Base-by-base conservation (phyloP, 1,140 invertebrate genomes). In the Calephelis virginiensis region DNA sequence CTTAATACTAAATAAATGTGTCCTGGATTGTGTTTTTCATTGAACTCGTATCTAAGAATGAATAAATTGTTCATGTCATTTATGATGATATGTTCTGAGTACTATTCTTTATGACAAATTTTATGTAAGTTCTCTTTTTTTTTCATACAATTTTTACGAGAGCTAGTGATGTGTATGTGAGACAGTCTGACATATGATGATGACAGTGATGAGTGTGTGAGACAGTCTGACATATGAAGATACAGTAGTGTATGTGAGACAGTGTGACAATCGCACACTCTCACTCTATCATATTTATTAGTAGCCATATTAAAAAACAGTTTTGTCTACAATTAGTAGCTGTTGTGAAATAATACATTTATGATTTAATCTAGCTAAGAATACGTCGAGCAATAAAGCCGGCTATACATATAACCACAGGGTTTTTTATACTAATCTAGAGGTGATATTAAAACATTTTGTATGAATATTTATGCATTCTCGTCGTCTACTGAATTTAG, bases 211-310 rank as follows among this genome's bases (percentile, higher is more conserved):
- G n/a, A n/a, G n/a, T n/a, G n/a, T n/a, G n/a, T n/a, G n/a, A n/a
- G n/a, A n/a, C n/a, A n/a, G n/a, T n/a, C n/a, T n/a, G n/a, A n/a
- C n/a, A n/a, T n/a, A n/a, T n/a, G n/a, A n/a, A n/a, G n/a, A n/a
- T n/a, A n/a, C n/a, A n/a, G n/a, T n/a, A n/a, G n/a, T n/a, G n/a
- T n/a, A n/a, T n/a, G n/a, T n/a, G n/a, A n/a, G n/a, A n/a, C n/a
- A n/a, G n/a, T n/a, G n/a, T n/a, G n/a, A n/a, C n/a, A n/a, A n/a
- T n/a, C n/a, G n/a, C n/a, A n/a, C n/a, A n/a, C n/a, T n/a, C n/a
- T n/a, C 8, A 13, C 17, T 60, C 56, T 14, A 38, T 60, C 38
- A 9, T 60, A 11, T 60, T 60, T 37, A 60, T 60, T 60, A 60
- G 8, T 5, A 7, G 38, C 12, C 6, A 37, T 12, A 60, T n/a